A percentile compares a stretch with the other conserved stretches of the same genome.
phyloP scores from a whole-genome alignment of 1,140 invertebrate species.

The Ceratoteleas bidentatus region DNA sequence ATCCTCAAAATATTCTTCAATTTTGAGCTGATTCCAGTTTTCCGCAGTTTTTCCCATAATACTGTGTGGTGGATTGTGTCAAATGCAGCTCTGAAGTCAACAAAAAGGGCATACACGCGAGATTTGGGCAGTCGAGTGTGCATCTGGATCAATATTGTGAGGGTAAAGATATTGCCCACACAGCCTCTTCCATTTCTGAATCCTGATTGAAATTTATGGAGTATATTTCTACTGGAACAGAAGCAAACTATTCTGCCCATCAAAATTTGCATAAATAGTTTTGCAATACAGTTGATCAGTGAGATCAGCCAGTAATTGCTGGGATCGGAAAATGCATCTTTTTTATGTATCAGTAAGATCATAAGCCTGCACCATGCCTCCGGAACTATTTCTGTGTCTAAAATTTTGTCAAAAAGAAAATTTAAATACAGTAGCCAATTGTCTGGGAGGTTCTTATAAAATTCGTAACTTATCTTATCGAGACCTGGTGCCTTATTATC shows the following conservation, averaged over 20 bases:
- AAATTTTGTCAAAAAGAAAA: background rate
- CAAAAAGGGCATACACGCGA: background rate
- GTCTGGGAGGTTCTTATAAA: background rate
- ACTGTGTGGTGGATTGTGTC: background rate
- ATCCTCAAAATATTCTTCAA: background rate
- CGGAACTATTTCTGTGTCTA: background rate
- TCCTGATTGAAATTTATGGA: slow-evolving; percentile 11
- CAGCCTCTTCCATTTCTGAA: slow-evolving; percentile 4
- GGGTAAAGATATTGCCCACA: slow-evolving; percentile 11
- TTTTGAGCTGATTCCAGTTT: background rate
- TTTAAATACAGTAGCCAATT: background rate
- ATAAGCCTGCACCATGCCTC: background rate
- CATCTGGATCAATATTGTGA: background rate
- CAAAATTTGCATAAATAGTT: background rate
- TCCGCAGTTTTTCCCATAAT: background rate
- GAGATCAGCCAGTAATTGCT: background rate
- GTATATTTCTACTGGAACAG: background rate
- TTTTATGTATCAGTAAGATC: background rate
- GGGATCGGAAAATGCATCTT: background rate
- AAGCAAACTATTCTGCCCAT: background rate
- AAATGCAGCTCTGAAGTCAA: slow-evolving; percentile 2
- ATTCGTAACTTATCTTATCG: background rate
- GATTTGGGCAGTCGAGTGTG: slow-evolving; percentile 49
- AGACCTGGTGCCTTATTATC: background rate
- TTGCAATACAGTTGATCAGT: background rate